phyloP scores from a whole-genome alignment of 64 coral and sea anemone species.

The Stichodactyla mertensii region DNA sequence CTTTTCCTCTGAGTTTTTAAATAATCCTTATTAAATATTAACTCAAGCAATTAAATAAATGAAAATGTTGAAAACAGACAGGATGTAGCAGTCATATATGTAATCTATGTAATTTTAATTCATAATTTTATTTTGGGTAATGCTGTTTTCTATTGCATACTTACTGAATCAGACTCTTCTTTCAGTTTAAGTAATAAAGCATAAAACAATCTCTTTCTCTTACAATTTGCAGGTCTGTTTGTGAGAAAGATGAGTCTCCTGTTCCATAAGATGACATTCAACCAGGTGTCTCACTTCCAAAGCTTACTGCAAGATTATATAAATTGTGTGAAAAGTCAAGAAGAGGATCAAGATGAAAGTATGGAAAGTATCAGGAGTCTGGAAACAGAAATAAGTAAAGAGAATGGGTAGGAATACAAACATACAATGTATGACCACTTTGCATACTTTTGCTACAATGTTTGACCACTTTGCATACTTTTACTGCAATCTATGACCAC shows the following conservation, averaged over 20 bases:
- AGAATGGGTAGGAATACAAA: slow-evolving; percentile 17
- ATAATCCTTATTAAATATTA: too few species aligned
- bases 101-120: too few species aligned
- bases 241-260: slow-evolving; percentile 65
- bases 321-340: background rate
- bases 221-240: slow-evolving; percentile 59
- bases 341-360: background rate
- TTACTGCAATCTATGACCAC: background rate
- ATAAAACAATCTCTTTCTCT: background rate
- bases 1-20: too few species aligned
- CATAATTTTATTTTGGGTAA: too few species aligned
- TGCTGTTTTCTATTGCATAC: too few species aligned
- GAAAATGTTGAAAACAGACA: too few species aligned
- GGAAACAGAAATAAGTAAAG: background rate
- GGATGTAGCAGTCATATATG: too few species aligned
- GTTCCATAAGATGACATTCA: slow-evolving; percentile 93
- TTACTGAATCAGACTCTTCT: too few species aligned
- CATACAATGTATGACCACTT: background rate
- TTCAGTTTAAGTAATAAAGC: too few species aligned
- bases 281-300: slow-evolving; percentile 77
- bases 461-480: background rate
- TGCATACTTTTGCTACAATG: background rate
- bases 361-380: slow-evolving; percentile 6
- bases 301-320: slow-evolving; percentile 57
- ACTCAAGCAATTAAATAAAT: too few species aligned